Conservation (phyloP, 2,888 invertebrate species). For the Noctua comes region DNA sequence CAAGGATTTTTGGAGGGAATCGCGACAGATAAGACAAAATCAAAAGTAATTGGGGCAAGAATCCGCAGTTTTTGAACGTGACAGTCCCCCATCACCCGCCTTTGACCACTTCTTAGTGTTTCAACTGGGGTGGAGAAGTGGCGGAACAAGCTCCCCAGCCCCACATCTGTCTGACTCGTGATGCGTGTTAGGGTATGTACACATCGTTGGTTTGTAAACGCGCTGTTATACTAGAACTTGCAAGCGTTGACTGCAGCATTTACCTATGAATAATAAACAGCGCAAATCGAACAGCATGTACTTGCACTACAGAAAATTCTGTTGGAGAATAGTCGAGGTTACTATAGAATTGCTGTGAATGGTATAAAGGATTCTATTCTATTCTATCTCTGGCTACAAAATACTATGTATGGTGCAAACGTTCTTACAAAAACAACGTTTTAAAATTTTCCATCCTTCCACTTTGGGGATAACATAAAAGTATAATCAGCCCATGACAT, state of each 20-base stretch:
- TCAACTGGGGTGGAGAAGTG: not conserved
- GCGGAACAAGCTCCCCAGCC: no score
- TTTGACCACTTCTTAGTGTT: not conserved
- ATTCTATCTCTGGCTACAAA: not conserved
- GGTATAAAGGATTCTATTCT: no score
- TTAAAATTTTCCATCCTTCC: not conserved
- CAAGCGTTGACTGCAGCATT: not conserved
- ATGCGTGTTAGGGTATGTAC: not conserved
- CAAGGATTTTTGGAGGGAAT: constrained; percentile 10
- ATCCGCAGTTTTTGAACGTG: not conserved
- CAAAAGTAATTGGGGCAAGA: not conserved
- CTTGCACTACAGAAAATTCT: not conserved
- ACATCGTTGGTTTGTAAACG: not conserved
- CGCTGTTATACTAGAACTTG: not conserved
- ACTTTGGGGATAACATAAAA: not conserved
- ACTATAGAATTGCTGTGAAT: not conserved
- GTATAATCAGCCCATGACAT: not conserved
- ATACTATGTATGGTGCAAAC: not conserved
- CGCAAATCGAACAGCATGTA: not conserved
- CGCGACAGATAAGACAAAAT: not conserved
- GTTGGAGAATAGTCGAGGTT: not conserved
- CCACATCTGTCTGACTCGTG: no score
- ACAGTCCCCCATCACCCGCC: not conserved
- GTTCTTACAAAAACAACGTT: not conserved
- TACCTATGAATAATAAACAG: not conserved